A percentile compares a stretch with the other conserved stretches of the same genome.
phyloP scores from a whole-genome alignment of 2,888 invertebrate species.

The Ochropacha duplaris region DNA sequence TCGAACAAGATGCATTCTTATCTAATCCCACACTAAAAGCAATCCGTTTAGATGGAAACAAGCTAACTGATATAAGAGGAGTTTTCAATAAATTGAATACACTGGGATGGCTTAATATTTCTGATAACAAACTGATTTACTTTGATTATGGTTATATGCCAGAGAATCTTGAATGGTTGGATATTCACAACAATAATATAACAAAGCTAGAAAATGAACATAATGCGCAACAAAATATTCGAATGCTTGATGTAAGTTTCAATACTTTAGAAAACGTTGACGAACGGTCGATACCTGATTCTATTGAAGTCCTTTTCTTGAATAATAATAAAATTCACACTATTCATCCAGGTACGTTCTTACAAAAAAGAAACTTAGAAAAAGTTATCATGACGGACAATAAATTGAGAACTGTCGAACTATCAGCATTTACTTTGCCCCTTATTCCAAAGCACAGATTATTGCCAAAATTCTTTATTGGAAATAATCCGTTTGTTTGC shows the following conservation, averaged over 20 bases:
- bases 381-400: constrained; percentile 91
- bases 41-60: constrained; percentile 90
- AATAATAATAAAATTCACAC: constrained; percentile 89
- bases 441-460: constrained; percentile 85
- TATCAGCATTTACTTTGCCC: constrained; percentile 87
- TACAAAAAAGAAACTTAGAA: constrained; percentile 87
- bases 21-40: constrained; percentile 88
- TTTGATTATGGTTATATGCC: constrained; percentile 92
- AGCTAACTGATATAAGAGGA: constrained; percentile 88
- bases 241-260: constrained; percentile 90
- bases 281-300: constrained; percentile 88
- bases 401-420: constrained; percentile 87
- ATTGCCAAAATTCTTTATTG: constrained; percentile 90
- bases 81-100: constrained; percentile 88
- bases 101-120: constrained; percentile 91
- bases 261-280: constrained; percentile 87
- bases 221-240: constrained; percentile 85
- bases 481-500: constrained; percentile 92
- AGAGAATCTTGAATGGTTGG: constrained; percentile 88
- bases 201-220: constrained; percentile 89
- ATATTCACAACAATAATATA: constrained; percentile 90
- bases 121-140: constrained; percentile 89
- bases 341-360: constrained; percentile 88
- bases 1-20: constrained; percentile 90
- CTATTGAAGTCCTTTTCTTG: constrained; percentile 87